Evolutionary conservation across 2,113 vertebrate genomes (phyloP), one percentile per base, ranked within the genome.

Genomic region (Brachypodius melanocephalos): DNA sequence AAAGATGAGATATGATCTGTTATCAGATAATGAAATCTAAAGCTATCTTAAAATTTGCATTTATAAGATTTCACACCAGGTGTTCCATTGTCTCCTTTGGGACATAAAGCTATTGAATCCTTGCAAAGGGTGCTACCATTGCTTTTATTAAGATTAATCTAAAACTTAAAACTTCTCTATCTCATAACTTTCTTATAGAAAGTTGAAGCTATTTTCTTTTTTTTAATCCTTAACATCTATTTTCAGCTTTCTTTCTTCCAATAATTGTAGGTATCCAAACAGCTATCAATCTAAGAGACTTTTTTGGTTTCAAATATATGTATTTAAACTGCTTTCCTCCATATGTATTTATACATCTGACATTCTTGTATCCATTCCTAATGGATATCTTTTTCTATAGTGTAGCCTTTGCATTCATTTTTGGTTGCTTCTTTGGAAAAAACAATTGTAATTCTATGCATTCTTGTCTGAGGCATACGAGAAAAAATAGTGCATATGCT

Each of bases 11-110:
- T 72, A 46, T 58, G 18, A 74, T 88, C 63, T 77, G 7, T 65
- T 93, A 93, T 90, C 72, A 95, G 72, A 80, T 84, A 94, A 92
- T 92, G 55, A 94, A 81, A 93, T 90, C 49, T 81, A 71, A 85
- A 95, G 4, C 65, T 78, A 16, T 42, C 36, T 77, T 59, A 59
- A 90, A 43, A 87, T 95, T 75, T 84, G 28, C 66, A 42, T 92
- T 96, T 81, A 10, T 52, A 71, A 88, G 61, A 86, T 89, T 90
- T 89, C 48, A 87, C 15, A 59, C 38, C 58, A 89, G 36, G 20
- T 69, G 11, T 88, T 93, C 46, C 24, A 14, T 17, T 38, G 18
- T 68, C 19, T 90, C 31, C 40, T 75, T 68, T 86, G 66, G 87
- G 77, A 89, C 87, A 61, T 71, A 75, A 78, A 88, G 34, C 8